Evolutionary conservation across 2,888 invertebrate genomes (phyloP).

Genomic region (Calliopum simillimum): DNA sequence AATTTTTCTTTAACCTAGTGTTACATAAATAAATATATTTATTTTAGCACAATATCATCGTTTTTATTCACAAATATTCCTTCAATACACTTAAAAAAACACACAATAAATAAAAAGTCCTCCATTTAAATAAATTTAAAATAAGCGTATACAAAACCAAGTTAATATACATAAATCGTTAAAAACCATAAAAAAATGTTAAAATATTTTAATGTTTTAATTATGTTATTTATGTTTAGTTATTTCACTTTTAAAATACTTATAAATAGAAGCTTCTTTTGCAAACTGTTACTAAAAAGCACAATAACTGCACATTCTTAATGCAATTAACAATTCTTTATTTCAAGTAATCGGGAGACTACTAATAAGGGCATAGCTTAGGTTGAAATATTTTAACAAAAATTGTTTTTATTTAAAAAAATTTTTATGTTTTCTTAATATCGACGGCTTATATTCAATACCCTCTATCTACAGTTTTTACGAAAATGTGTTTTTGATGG

Average conservation of each 20-base stretch:
- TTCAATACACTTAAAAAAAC: no score
- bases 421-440: no score
- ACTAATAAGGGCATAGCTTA: no score
- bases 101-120: constrained; percentile 6
- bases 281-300: constrained; percentile 21
- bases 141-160: background rate
- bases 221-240: background rate
- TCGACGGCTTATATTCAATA: no score
- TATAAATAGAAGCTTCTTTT: background rate
- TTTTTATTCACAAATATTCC: no score
- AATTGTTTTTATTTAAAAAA: background rate
- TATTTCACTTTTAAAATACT: no score
- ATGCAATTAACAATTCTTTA: background rate
- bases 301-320: constrained; percentile 21
- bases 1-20: no score
- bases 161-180: background rate
- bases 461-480: no score
- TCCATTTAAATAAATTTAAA: constrained; percentile 20
- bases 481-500: no score
- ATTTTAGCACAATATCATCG: no score
- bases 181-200: background rate
- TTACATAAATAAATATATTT: no score
- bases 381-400: background rate
- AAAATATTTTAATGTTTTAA: constrained; percentile 1
- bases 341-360: no score